Evolutionary conservation across 1,140 invertebrate genomes (phyloP).

Genomic region (Calosoma granatense): DNA sequence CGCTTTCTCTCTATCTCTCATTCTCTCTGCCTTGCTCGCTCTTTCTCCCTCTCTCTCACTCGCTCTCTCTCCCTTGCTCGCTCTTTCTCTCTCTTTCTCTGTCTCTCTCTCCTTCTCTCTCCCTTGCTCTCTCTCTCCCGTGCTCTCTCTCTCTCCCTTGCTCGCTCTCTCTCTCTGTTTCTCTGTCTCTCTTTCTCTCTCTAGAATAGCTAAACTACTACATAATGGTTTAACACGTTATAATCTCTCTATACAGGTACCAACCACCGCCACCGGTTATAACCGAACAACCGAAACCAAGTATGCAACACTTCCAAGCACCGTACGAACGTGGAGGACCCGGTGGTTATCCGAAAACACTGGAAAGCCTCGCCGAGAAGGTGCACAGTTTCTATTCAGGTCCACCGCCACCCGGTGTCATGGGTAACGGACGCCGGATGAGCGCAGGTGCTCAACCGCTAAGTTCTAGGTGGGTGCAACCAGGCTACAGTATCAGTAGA

Average conservation of each 20-base stretch:
- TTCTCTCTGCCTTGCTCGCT: too few species aligned
- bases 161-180: too few species aligned
- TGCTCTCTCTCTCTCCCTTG: too few species aligned
- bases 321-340: constrained; percentile 31
- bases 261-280: constrained; percentile 70
- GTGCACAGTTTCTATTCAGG: constrained; percentile 74
- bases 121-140: too few species aligned
- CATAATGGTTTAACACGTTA: too few species aligned
- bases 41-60: too few species aligned
- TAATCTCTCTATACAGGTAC: constrained; percentile 42
- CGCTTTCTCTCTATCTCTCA: too few species aligned
- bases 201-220: neutral
- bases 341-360: constrained; percentile 66
- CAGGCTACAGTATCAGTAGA: neutral
- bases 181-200: constrained; percentile 13
- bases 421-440: constrained; percentile 46
- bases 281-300: constrained; percentile 76
- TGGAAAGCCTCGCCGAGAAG: constrained; percentile 83
- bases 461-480: too few species aligned
- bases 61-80: too few species aligned
- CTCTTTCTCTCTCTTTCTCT: too few species aligned
- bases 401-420: constrained; percentile 40
- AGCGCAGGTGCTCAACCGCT: constrained; percentile 36
- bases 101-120: too few species aligned
- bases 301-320: constrained; percentile 69